Percentiles rank a stretch among this genome's conserved stretches.
Conservation (phyloP, 2,113 vertebrate species). For the Charadrius vociferus region DNA sequence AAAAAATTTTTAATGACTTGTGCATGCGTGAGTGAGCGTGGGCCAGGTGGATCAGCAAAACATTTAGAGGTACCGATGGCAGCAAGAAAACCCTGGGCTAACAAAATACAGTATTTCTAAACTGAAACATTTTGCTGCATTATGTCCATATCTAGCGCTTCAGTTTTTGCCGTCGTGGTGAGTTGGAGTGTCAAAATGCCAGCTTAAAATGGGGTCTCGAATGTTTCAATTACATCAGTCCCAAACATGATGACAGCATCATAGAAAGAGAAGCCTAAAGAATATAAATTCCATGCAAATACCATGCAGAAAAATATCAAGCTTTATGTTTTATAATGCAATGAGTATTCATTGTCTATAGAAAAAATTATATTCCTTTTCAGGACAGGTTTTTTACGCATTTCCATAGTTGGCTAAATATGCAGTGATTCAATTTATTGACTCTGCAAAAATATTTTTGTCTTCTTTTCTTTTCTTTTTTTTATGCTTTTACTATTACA, state of each 20-base stretch:
- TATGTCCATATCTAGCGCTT: neutral
- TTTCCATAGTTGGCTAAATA: neutral
- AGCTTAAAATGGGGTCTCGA: neutral
- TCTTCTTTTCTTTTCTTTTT: fast-evolving
- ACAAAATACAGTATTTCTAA: neutral
- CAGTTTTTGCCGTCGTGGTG: neutral
- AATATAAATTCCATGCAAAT: neutral
- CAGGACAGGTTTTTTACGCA: neutral
- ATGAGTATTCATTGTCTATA: neutral
- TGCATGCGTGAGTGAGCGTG: neutral
- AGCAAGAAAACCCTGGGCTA: neutral
- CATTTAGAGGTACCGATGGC: neutral
- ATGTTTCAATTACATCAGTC: neutral
- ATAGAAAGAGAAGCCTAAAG: neutral
- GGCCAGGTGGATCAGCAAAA: neutral
- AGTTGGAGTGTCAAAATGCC: neutral
- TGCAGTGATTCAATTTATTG: neutral
- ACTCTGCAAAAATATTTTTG: neutral
- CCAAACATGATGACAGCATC: fast-evolving
- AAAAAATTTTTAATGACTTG: neutral
- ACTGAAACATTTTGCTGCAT: neutral
- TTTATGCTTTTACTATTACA: neutral
- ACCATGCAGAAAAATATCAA: neutral
- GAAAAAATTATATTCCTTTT: neutral
- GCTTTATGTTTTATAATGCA: neutral